Conservation (phyloP, 2,113 vertebrate species). For the Semnopithecus entellus region DNA sequence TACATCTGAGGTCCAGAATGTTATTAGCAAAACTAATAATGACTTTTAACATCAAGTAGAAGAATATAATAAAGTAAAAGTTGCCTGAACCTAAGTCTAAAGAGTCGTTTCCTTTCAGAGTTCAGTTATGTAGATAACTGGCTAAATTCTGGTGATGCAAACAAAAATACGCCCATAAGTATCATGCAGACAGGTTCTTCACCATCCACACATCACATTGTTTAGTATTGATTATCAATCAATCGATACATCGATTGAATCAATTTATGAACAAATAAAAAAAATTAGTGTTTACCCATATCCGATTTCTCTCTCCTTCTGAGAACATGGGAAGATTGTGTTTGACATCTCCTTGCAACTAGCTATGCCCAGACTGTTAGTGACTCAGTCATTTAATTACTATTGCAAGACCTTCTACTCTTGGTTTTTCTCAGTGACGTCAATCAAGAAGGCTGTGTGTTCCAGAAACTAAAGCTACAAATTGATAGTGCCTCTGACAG, state of each 20-base stretch:
- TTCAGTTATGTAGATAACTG: neutral
- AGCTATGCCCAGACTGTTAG: neutral
- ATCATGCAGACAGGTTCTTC: neutral
- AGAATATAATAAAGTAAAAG: neutral
- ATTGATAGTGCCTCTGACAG: rapidly evolving
- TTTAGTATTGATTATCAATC: neutral
- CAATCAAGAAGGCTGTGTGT: neutral
- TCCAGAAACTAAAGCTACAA: neutral
- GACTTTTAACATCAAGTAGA: neutral
- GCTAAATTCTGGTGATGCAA: neutral
- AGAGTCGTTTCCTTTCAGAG: neutral
- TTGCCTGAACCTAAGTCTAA: too few species aligned
- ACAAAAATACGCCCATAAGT: neutral
- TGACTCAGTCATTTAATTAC: neutral
- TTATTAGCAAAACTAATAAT: neutral
- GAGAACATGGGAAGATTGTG: neutral
- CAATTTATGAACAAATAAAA: neutral
- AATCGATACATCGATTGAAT: neutral
- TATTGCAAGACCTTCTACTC: neutral
- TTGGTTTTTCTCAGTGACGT: neutral
- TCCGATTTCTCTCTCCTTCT: neutral
- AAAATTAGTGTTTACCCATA: neutral
- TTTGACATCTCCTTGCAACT: neutral
- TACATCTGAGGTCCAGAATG: neutral
- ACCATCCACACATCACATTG: neutral